These are phyloP conservation scores for Drosophila neoperkinsi DNA, from an alignment of 2,888 invertebrate species.

Conservation along the genomic window DNA sequence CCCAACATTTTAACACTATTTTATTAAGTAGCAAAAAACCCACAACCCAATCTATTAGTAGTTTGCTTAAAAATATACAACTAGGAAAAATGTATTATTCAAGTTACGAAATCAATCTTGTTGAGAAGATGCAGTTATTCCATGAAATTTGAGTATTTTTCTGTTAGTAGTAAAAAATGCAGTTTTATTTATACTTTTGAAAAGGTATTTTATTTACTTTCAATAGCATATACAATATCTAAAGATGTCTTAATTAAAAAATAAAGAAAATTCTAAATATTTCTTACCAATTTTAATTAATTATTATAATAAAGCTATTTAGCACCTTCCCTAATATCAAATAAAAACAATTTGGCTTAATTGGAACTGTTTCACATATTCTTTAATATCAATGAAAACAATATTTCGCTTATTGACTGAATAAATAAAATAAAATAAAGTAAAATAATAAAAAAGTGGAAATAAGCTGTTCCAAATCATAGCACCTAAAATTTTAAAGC, in stretches of 20 bases:
- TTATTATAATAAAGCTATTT: background rate
- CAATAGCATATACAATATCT: background rate
- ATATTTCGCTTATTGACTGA: too few relatives aligned
- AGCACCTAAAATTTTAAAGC: too few relatives aligned
- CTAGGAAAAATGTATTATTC: background rate
- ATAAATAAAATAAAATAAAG: background rate
- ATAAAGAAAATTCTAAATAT: background rate
- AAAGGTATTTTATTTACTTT: background rate
- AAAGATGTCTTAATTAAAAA: background rate
- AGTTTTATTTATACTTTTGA: background rate
- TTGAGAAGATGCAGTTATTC: background rate
- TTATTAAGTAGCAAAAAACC: background rate
- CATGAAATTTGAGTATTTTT: background rate
- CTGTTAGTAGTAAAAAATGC: fast-evolving
- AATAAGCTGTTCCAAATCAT: too few relatives aligned
- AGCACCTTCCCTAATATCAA: background rate
- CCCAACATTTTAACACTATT: too few relatives aligned
- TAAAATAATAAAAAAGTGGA: too few relatives aligned
- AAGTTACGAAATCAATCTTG: background rate
- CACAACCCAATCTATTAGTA: background rate
- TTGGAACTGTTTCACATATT: background rate
- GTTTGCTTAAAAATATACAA: background rate
- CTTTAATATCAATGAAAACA: background rate
- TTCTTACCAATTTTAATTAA: background rate
- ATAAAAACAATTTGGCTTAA: background rate